A percentile compares a stretch with the other conserved stretches of the same genome.
These are phyloP conservation scores for Taenaris catops DNA, from an alignment of 2,888 invertebrate species.

Conservation along the genomic window DNA sequence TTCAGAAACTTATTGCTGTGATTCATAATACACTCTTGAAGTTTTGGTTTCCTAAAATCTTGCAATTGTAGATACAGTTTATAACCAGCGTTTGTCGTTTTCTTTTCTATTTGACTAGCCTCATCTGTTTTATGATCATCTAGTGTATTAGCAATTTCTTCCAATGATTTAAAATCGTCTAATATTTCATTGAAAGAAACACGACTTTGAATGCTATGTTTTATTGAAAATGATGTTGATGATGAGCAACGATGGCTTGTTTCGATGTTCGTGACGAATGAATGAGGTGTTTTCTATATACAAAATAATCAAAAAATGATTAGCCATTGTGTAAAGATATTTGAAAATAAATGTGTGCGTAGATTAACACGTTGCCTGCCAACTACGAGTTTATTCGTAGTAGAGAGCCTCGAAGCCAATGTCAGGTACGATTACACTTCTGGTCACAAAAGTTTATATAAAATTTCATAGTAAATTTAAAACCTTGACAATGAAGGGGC, in stretches of 20 bases:
- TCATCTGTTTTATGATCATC: slow-evolving; percentile 21
- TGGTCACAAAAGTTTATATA: too few species aligned
- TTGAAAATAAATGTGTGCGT: too few species aligned
- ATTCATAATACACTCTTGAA: slow-evolving; percentile 34
- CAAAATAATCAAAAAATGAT: slow-evolving; percentile 29
- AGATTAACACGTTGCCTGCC: too few species aligned
- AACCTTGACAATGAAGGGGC: too few species aligned
- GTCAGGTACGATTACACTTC: too few species aligned
- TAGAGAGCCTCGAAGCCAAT: too few species aligned
- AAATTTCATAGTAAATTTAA: too few species aligned
- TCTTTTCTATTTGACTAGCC: slow-evolving; percentile 11
- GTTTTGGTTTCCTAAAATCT: slow-evolving; percentile 53
- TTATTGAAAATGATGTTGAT: slow-evolving; percentile 30
- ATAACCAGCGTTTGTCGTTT: slow-evolving; percentile 21
- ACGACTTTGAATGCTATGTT: slow-evolving; percentile 26
- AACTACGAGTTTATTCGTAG: too few species aligned
- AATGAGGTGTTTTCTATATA: slow-evolving; percentile 50
- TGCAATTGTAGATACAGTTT: slow-evolving; percentile 40
- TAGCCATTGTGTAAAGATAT: too few species aligned
- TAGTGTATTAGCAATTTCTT: slow-evolving; percentile 32
- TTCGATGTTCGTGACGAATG: slow-evolving; percentile 43
- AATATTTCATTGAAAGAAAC: slow-evolving; percentile 45
- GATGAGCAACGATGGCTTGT: slow-evolving; percentile 34
- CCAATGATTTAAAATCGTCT: slow-evolving; percentile 52
- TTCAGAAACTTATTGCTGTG: slow-evolving; percentile 36